phyloP scores from a whole-genome alignment of 2,113 vertebrate species.

The Channa argus region DNA sequence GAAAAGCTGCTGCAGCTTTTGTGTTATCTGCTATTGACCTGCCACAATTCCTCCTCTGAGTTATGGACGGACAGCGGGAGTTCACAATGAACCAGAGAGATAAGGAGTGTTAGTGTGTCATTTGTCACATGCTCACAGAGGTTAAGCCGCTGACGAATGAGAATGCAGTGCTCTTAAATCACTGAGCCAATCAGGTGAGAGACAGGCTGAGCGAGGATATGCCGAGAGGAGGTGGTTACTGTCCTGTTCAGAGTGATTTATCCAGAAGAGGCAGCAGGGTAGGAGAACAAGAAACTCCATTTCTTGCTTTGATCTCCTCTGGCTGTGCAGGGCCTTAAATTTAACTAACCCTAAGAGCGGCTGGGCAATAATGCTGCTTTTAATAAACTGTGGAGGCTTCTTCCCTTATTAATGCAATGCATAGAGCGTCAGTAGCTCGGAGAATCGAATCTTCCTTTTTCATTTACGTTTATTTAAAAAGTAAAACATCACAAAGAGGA shows the following conservation, averaged over 20 bases:
- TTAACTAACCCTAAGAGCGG: no score
- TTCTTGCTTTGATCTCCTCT: no score
- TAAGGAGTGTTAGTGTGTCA: conserved; percentile 22
- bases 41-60: conserved; percentile 48
- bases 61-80: conserved; percentile 56
- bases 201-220: conserved; percentile 73
- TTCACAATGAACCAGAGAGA: conserved; percentile 26
- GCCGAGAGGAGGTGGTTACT: conserved; percentile 67
- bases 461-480: no score
- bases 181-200: conserved; percentile 78
- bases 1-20: conserved; percentile 38
- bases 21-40: conserved; percentile 65
- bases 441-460: no score
- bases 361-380: no score
- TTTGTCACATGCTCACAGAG: conserved; percentile 70
- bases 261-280: not conserved
- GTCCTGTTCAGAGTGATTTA: conserved; percentile 68
- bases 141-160: conserved; percentile 75
- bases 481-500: no score
- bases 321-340: no score
- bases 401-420: no score
- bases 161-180: conserved; percentile 77
- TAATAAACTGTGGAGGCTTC: no score
- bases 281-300: no score
- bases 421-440: no score